phyloP scores from a whole-genome alignment of 2,113 vertebrate genomes.

The rat (Rattus norvegicus) region DNA sequence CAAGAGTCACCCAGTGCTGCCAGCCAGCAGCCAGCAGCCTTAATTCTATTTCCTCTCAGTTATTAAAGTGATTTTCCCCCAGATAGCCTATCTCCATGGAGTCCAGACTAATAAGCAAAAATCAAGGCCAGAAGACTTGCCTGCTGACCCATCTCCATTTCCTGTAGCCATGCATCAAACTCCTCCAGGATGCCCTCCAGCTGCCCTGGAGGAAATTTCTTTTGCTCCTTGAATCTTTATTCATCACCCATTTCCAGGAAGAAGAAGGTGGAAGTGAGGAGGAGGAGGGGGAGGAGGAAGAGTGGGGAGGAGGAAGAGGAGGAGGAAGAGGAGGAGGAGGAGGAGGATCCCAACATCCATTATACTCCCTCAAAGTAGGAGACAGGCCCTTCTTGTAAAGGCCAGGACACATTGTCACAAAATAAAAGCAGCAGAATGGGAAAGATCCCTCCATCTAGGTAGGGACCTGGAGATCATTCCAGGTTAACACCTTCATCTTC shows the following conservation, averaged over 20 bases:
- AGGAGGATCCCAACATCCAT: neutral
- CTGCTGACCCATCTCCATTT: neutral
- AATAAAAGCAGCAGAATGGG: neutral
- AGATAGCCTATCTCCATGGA: slow-evolving; percentile 8
- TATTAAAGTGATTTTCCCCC: slow-evolving; percentile 67
- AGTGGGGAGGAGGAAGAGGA: neutral
- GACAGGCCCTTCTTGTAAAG: neutral
- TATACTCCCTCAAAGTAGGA: neutral
- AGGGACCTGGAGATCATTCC: neutral
- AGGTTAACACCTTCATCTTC: neutral
- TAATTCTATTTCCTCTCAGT: slow-evolving; percentile 55
- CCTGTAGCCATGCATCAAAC: neutral
- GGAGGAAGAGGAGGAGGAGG: accelerated
- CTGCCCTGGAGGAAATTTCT: neutral
- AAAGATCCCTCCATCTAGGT: neutral
- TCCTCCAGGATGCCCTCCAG: neutral
- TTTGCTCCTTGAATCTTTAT: neutral
- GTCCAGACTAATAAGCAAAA: neutral
- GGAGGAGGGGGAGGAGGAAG: too few relatives aligned
- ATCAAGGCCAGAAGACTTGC: neutral
- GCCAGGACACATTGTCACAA: neutral
- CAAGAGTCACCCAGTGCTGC: neutral
- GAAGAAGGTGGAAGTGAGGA: neutral
- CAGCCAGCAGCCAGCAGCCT: neutral
- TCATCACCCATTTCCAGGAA: neutral